Conservation (phyloP, 2,888 invertebrate genomes). For the Caenorhabditis panamensis region DNA sequence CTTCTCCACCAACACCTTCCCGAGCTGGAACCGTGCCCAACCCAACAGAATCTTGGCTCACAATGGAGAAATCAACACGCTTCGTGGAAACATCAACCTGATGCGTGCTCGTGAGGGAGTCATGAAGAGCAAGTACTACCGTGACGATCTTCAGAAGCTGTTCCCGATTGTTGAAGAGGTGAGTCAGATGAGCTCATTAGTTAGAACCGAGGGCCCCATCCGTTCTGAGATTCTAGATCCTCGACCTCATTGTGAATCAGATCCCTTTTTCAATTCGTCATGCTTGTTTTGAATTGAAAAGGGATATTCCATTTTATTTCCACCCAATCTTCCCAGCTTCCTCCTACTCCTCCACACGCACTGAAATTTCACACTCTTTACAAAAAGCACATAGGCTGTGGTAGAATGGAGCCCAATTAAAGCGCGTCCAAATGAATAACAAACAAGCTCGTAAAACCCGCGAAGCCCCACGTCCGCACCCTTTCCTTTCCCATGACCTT, state of each 20-base stretch:
- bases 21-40: slow-evolving; percentile 99
- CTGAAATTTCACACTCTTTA: slow-evolving; percentile 16
- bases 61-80: slow-evolving; percentile 99
- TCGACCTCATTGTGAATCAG: background rate
- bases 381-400: background rate
- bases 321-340: background rate
- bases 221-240: background rate
- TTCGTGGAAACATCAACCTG: slow-evolving; percentile 96
- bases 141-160: slow-evolving; percentile 88
- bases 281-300: slow-evolving; percentile 28
- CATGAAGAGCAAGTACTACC: slow-evolving; percentile 84
- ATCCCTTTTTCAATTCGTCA: slow-evolving; percentile 19
- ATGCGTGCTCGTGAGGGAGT: slow-evolving; percentile 92
- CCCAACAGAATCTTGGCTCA: slow-evolving; percentile 95
- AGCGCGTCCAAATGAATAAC: slow-evolving; percentile 25
- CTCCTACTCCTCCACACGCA: background rate
- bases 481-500: slow-evolving; percentile 23
- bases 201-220: background rate
- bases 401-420: slow-evolving; percentile 38
- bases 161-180: slow-evolving; percentile 93
- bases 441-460: slow-evolving; percentile 56
- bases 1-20: slow-evolving; percentile 99
- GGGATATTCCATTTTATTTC: slow-evolving; percentile 10
- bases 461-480: background rate
- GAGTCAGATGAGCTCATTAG: background rate